These are phyloP conservation scores for Dromococcyx pavoninus DNA, from an alignment of 2,797 vertebrate genomes.

Conservation along the genomic window DNA sequence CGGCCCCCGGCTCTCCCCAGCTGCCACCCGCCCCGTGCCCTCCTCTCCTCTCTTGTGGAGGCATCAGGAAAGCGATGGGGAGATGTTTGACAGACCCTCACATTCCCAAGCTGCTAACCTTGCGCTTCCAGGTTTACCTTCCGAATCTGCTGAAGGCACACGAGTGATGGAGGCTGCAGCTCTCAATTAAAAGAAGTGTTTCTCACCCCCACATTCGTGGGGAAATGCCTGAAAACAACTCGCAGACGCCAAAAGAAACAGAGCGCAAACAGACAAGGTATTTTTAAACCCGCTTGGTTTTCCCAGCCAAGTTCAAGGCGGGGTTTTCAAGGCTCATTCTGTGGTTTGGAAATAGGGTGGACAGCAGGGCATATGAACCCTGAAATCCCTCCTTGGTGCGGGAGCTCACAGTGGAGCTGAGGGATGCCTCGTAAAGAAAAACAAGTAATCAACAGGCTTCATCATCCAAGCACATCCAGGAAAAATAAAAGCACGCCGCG, in stretches of 20 bases:
- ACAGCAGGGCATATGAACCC: neutral
- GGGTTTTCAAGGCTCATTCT: neutral
- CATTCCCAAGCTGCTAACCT: neutral
- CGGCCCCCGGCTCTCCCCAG: conserved; percentile 1
- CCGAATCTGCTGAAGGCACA: neutral
- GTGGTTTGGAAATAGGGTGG: neutral
- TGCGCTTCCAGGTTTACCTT: neutral
- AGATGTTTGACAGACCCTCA: neutral
- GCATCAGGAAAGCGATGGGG: accelerated
- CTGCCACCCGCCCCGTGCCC: neutral
- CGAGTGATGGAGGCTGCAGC: neutral
- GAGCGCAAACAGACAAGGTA: conserved; percentile 34
- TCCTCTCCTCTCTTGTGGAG: neutral
- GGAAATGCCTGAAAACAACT: conserved; percentile 55
- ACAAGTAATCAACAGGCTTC: conserved; percentile 61
- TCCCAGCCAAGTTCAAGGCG: neutral
- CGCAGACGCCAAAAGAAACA: conserved; percentile 54
- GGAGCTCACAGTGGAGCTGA: neutral
- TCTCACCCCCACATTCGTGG: conserved; percentile 46
- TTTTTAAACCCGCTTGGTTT: conserved; percentile 57
- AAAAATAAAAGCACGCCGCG: conserved; percentile 55
- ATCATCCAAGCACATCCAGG: conserved; percentile 59
- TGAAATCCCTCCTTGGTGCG: neutral
- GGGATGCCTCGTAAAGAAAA: conserved; percentile 50
- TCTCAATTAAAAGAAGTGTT: neutral